A percentile compares a stretch with the other conserved stretches of the same genome.
These are phyloP conservation scores for Drosophila guanche DNA, from an alignment of 1,140 invertebrate genomes.

Conservation along the genomic window DNA sequence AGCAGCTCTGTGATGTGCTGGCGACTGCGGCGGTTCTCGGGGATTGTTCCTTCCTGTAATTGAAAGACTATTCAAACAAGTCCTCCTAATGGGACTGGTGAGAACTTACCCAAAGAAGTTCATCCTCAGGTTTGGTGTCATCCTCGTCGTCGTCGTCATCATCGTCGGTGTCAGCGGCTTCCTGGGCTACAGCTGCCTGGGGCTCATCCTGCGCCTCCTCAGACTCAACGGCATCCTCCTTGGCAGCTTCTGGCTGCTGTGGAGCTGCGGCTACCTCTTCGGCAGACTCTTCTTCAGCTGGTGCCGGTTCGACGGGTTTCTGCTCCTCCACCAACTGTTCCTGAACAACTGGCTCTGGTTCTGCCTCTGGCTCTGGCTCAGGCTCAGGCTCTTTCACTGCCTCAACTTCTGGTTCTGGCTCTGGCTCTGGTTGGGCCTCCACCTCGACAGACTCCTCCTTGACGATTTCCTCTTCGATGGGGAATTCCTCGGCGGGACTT, in stretches of 20 bases:
- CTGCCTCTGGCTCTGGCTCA: slow-evolving; percentile 84
- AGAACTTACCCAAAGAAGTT: slow-evolving; percentile 85
- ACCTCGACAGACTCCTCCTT: slow-evolving; percentile 53
- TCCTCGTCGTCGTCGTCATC: slow-evolving; percentile 69
- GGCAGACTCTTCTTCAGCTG: slow-evolving; percentile 67
- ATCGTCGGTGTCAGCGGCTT: slow-evolving; percentile 40
- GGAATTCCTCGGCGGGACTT: slow-evolving; percentile 80
- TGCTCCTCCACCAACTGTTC: slow-evolving; percentile 37
- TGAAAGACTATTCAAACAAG: too few relatives aligned
- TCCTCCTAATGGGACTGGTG: too few relatives aligned
- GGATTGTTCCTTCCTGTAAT: slow-evolving; percentile 88
- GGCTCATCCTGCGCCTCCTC: slow-evolving; percentile 44
- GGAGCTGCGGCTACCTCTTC: slow-evolving; percentile 38
- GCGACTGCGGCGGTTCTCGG: slow-evolving; percentile 89
- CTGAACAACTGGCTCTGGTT: slow-evolving; percentile 23
- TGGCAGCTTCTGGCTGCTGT: slow-evolving; percentile 40
- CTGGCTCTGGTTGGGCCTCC: slow-evolving; percentile 30
- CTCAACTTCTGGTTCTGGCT: slow-evolving; percentile 48
- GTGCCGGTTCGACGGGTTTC: slow-evolving; percentile 23
- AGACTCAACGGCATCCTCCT: slow-evolving; percentile 51
- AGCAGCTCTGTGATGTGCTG: slow-evolving; percentile 92
- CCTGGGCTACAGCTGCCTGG: slow-evolving; percentile 14
- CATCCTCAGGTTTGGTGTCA: slow-evolving; percentile 85
- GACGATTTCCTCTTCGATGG: slow-evolving; percentile 68
- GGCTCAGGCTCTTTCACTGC: slow-evolving; percentile 63